Evolutionary conservation across 2,888 invertebrate genomes (phyloP), one percentile per base, ranked within the genome.

Genomic region (Hirudinaria manillensis): DNA sequence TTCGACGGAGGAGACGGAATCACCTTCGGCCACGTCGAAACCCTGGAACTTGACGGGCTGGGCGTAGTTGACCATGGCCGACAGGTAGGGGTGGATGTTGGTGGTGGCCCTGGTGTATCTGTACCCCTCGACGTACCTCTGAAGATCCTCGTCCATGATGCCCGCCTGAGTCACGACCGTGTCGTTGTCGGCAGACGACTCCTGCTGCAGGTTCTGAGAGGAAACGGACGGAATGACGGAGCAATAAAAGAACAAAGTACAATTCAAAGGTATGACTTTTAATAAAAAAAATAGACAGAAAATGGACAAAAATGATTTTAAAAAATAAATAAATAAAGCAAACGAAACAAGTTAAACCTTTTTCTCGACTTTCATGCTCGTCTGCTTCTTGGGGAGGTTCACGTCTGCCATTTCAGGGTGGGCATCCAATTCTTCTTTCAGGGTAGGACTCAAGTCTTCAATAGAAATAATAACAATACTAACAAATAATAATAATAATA

Each of bases 31-130:
- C 80, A 92, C 90, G 85, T 98, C 97, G 87, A 99, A 99, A 80
- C 94, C 93, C 85, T 92, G 92, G 88, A 99, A 99, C 88, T 99
- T 99, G 84, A 99, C 92, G 16, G 99, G 99, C 88, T 98, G 97
- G 75, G 98, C 96, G 88, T 99, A 99, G 89, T 99, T 99, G 85
- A 99, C 93, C 92, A 99, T 93, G 77, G 95, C 94, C 74, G 97
- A 98, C 38, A 99, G 89, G 91, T 94, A 94, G 13, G 99, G 99
- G 87, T 99, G 99, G 77, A 99, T 98, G 87, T 96, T 97, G 78
- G 96, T 96, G 74, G 98, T 98, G 80, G 98, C 98, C 73, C 96
- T 94, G 0, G 94, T 95, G 87, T 99, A 97, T 77, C 92, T 91
- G 79, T 88, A 89, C 77, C 85, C 85, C n/a, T 86, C 77, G 70